phyloP scores from a whole-genome alignment of 1,140 invertebrate species.

The Trinorchestia longiramus region DNA sequence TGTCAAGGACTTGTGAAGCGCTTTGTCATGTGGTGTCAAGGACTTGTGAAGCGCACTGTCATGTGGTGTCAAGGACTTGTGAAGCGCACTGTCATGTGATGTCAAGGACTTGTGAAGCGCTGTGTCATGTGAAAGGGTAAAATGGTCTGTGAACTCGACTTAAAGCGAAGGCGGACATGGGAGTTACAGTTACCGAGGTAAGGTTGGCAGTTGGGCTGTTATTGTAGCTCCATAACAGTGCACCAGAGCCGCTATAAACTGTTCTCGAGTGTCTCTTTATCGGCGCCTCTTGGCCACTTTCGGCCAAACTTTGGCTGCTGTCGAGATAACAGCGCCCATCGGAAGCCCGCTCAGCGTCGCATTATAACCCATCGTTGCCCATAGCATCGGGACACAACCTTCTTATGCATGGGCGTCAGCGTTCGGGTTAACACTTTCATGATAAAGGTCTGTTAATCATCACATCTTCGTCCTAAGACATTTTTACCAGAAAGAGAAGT shows the following conservation, averaged over 20 bases:
- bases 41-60: too few species aligned
- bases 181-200: not conserved
- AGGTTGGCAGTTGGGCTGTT: not conserved
- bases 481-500: too few species aligned
- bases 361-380: not conserved
- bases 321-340: conserved; percentile 30
- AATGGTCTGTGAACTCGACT: not conserved
- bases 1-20: too few species aligned
- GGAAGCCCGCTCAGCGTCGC: conserved; percentile 26
- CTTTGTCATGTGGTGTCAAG: too few species aligned
- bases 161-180: not conserved
- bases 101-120: too few species aligned
- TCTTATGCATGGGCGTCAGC: not conserved
- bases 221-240: conserved; percentile 38
- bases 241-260: conserved; percentile 41
- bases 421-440: too few species aligned
- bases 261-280: conserved; percentile 53
- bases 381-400: not conserved
- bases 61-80: too few species aligned
- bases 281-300: conserved; percentile 51
- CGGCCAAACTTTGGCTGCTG: conserved; percentile 47
- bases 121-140: not conserved
- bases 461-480: too few species aligned
- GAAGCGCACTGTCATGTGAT: too few species aligned
- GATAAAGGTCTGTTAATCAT: too few species aligned